Evolutionary conservation across 2,797 vertebrate genomes (phyloP).

Genomic region (Argyrosomus regius): DNA sequence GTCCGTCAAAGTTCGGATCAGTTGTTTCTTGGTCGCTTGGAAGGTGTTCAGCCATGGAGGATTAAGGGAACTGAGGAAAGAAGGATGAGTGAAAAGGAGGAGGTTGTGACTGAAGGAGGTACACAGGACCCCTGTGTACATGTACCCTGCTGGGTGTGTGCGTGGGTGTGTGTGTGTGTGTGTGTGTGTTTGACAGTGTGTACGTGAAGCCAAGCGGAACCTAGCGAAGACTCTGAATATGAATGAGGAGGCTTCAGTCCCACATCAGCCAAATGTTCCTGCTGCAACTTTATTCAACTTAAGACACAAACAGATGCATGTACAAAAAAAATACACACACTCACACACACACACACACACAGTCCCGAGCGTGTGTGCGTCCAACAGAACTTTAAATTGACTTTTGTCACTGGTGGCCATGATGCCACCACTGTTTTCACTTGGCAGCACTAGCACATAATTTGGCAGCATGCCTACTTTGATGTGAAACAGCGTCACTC

Average conservation of each 20-base stretch:
- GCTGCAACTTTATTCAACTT: conserved; percentile 59
- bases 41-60: conserved; percentile 70
- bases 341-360: background rate
- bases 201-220: conserved; percentile 72
- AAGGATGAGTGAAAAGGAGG: conserved; percentile 29
- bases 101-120: conserved; percentile 55
- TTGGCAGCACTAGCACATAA: conserved; percentile 58
- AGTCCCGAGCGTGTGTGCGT: conserved; percentile 24
- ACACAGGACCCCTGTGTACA: conserved; percentile 61
- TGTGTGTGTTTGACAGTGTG: conserved; percentile 30
- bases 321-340: conserved; percentile 2
- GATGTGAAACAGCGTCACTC: conserved; percentile 63
- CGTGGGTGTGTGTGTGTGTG: conserved; percentile 32
- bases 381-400: conserved; percentile 75
- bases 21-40: conserved; percentile 48
- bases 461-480: conserved; percentile 64
- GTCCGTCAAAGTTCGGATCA: conserved; percentile 67
- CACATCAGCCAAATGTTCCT: conserved; percentile 72
- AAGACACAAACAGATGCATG: conserved; percentile 49
- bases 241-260: conserved; percentile 74
- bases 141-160: conserved; percentile 25
- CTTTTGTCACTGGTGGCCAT: conserved; percentile 70
- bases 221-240: conserved; percentile 70
- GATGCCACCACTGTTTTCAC: conserved; percentile 58
- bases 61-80: conserved; percentile 67